Conservation (phyloP, 2,888 invertebrate species). For the Pasiphila rectangulata region DNA sequence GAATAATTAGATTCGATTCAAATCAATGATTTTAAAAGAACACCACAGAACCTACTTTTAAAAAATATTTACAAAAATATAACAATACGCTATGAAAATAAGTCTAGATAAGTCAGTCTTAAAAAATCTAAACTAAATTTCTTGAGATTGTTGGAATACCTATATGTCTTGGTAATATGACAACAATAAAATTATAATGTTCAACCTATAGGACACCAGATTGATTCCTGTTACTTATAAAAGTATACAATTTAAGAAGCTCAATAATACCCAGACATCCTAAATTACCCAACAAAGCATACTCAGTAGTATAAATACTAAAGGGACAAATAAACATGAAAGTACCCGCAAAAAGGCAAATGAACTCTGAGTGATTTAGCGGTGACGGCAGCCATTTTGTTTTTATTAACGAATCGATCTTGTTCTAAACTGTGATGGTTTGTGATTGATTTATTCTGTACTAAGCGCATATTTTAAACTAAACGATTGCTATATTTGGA, state of each 20-base stretch:
- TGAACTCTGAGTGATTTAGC: conserved; percentile 61
- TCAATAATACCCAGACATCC: conserved; percentile 36
- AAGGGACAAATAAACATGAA: conserved; percentile 20
- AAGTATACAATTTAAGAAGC: not conserved
- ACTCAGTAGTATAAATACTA: not conserved
- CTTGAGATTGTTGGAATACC: too few species aligned
- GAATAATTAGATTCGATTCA: too few species aligned
- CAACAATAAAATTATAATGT: too few species aligned
- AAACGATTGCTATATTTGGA: conserved; percentile 37
- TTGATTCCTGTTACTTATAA: not conserved
- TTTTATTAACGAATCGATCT: conserved; percentile 54
- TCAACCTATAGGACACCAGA: too few species aligned
- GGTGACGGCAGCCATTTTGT: conserved; percentile 39
- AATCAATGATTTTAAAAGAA: too few species aligned
- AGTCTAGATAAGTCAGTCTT: too few species aligned
- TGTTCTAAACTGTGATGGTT: conserved; percentile 61
- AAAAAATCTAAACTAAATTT: too few species aligned
- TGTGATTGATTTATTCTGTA: conserved; percentile 63
- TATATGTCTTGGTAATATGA: too few species aligned
- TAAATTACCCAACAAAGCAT: conserved; percentile 42
- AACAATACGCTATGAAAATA: too few species aligned
- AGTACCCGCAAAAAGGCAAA: conserved; percentile 41
- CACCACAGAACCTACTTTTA: too few species aligned
- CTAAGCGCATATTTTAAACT: conserved; percentile 43
- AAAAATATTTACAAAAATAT: too few species aligned